Evolutionary conservation across 1,140 invertebrate species (phyloP), one percentile per base, ranked within the genome.

Genomic region (Aphidius gifuensis): DNA sequence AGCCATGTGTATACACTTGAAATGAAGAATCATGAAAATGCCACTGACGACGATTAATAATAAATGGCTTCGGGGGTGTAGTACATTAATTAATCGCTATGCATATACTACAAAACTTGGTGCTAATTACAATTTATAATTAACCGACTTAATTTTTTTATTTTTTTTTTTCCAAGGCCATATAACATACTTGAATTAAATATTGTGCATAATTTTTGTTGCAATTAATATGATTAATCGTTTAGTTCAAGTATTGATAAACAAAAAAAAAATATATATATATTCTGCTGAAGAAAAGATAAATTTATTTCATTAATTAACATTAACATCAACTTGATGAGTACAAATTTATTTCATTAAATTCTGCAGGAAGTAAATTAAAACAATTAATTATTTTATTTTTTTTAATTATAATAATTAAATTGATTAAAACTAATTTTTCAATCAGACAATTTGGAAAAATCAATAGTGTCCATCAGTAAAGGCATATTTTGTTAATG

Each of bases 71-170:
- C 67, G 63, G 55, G 67, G 70, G 70, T 51, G 58, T 65, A 69
- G 65, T 64, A 68, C 65, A 70, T 77, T 79, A 77, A 79, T 79
- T 77, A 78, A 79, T 77, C 74, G 75, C 23, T 32, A 32, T 32
- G 71, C 70, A 67, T 66, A 68, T 58, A 60, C 50, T 47, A 55
- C 47, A 48, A 60, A 40, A 44, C 39, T 42, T 65, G 61, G 68
- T 70, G 70, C 72, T 79, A 78, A 79, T 79, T 79, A 79, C 77
- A 77, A 76, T 78, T 79, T 78, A 78, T 77, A 79, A 79, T 79
- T 78, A 79, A 79, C 66, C 68, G 74, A 69, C 3, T 55, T 32
- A 32, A 32, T 32, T 32, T 32, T 32, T 32, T 32, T 32, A 32
- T 32, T 32, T 68, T 74, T 66, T 71, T 74, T 71, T 71, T 72